Conservation (phyloP, 53 echinoderm and acorn worm genomes). For the Paracentrotus lividus region DNA sequence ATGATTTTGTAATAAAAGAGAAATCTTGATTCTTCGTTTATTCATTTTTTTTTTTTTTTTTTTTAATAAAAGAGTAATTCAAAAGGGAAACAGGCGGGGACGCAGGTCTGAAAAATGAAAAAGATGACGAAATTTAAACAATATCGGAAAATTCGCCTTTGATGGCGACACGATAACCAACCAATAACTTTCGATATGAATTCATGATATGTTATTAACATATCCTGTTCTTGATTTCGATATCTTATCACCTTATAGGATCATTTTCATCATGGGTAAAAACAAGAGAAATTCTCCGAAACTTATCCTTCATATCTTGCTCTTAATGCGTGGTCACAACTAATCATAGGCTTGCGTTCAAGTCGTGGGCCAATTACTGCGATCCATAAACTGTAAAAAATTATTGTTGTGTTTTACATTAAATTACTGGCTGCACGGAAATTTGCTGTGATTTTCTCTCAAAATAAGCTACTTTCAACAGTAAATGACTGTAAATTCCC, state of each 20-base stretch:
- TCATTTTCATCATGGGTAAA: not conserved
- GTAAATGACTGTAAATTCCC: no score
- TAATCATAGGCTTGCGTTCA: no score
- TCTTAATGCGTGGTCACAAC: no score
- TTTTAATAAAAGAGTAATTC: not conserved
- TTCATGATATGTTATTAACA: not conserved
- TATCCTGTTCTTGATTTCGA: not conserved
- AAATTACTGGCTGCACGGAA: no score
- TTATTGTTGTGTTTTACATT: no score
- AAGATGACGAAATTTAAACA: not conserved
- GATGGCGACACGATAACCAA: constrained; percentile 1
- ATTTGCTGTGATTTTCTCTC: no score
- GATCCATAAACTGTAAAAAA: no score
- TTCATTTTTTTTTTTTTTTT: not conserved
- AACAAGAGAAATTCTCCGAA: not conserved
- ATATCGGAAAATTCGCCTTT: not conserved
- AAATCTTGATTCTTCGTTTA: not conserved
- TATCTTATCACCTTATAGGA: not conserved
- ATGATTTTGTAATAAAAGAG: not conserved
- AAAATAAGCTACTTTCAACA: no score
- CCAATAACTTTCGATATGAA: constrained; percentile 2
- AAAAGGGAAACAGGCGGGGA: not conserved
- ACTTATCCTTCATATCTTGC: not conserved
- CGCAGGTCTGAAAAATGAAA: not conserved
- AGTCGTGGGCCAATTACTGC: no score